Conservation (phyloP, 2,113 vertebrate species). For the Struthidea cinerea region DNA sequence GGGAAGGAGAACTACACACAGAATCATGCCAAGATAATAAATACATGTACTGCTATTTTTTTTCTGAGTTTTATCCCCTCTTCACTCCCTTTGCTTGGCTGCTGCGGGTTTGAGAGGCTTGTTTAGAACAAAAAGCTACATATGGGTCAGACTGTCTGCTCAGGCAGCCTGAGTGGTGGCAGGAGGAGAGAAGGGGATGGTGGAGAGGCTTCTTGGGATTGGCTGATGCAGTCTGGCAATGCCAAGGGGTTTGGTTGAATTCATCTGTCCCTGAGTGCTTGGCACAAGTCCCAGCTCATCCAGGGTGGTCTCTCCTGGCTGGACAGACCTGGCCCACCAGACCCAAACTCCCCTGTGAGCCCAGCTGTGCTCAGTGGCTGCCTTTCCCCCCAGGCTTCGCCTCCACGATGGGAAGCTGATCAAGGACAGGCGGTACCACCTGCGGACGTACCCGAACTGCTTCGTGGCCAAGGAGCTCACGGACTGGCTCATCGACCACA, state of each 20-base stretch:
- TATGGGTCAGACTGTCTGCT: not conserved
- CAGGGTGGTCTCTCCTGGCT: not conserved
- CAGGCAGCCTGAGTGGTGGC: accelerated
- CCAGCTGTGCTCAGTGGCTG: not conserved
- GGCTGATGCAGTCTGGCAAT: not conserved
- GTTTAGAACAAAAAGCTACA: accelerated
- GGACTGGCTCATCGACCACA: constrained; percentile 82
- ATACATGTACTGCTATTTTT: accelerated
- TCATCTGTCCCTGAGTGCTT: not conserved
- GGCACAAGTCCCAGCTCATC: not conserved
- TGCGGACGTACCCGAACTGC: constrained; percentile 85
- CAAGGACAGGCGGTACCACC: constrained; percentile 80
- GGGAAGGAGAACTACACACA: not conserved
- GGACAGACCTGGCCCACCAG: not conserved
- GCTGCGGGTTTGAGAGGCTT: not conserved
- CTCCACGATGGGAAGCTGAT: constrained; percentile 84
- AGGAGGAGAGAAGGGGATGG: not conserved
- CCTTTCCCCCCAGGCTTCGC: constrained; percentile 67
- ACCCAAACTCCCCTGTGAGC: not conserved
- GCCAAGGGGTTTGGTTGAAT: not conserved
- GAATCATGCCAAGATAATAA: not conserved
- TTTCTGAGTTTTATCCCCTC: not conserved
- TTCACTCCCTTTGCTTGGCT: not conserved
- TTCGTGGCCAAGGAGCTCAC: constrained; percentile 84
- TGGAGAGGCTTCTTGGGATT: not conserved